phyloP scores from a whole-genome alignment of 1,140 invertebrate species.

The Nephila pilipes region DNA sequence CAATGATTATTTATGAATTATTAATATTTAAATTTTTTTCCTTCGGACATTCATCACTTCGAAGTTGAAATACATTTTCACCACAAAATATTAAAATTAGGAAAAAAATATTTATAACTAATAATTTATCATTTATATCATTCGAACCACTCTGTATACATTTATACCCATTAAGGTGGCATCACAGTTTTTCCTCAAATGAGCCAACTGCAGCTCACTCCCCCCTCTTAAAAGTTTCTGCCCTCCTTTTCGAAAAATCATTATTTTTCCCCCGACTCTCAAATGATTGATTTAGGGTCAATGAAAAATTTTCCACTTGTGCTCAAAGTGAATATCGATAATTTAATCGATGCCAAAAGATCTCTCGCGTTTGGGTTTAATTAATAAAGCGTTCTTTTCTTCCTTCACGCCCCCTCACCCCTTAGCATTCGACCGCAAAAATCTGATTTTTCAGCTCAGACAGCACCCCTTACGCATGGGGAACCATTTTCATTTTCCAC shows the following conservation, averaged over 20 bases:
- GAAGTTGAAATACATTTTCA: too few species aligned
- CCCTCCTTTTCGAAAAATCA: not conserved
- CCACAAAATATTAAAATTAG: too few species aligned
- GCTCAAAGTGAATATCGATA: constrained; percentile 74
- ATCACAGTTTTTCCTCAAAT: too few species aligned
- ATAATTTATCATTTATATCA: too few species aligned
- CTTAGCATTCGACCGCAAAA: constrained; percentile 52
- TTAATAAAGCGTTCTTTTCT: constrained; percentile 69
- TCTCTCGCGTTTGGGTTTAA: constrained; percentile 52
- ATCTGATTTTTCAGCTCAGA: constrained; percentile 67
- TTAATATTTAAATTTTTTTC: too few species aligned
- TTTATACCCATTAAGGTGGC: too few species aligned
- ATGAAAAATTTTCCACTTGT: constrained; percentile 49
- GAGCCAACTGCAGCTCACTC: not conserved
- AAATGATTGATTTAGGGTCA: constrained; percentile 64
- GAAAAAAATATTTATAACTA: too few species aligned
- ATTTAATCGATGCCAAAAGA: constrained; percentile 72
- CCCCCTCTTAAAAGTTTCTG: not conserved
- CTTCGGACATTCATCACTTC: too few species aligned
- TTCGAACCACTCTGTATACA: too few species aligned
- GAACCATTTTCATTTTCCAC: constrained; percentile 71
- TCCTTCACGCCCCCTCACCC: not conserved
- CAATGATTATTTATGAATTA: too few species aligned
- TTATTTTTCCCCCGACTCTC: constrained; percentile 39
- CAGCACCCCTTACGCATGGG: constrained; percentile 15